Base-by-base conservation (phyloP, 1,140 invertebrate species). In the Drosophila kanapiae region DNA sequence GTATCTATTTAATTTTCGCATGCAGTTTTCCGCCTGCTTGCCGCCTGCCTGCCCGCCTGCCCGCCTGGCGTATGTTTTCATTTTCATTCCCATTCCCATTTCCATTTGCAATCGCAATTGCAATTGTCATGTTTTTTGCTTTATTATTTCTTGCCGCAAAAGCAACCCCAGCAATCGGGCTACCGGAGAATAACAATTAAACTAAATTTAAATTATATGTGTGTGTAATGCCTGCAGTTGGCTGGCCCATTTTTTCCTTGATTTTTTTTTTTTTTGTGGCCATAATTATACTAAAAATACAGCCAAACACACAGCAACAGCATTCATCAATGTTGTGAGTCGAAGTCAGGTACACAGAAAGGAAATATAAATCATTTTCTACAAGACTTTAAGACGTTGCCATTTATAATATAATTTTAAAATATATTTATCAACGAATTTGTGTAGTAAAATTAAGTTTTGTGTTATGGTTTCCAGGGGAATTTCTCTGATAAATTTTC, bases 181-280 rank as follows among this genome's bases (percentile, higher is more conserved):
- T 72, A 72, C 83, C 83, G 87, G 88, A 91, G 87, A 91, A 91
- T 79, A 91, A 91, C 87, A 91, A 91, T 91, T 91, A 91, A 91
- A 91, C 87, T 91, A 91, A 91, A 91, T 91, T 91, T 84, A 91
- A 91, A 91, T 91, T 91, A 91, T 91, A 91, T 87, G 80, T 87
- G 79, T 90, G 82, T 90, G 80, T 84, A 91, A 86, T 90, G 68
- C 78, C 59, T 76, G 64, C 75, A 72, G 72, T 70, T 71, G 68
- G 61, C 54, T 83, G 43, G 43, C 57, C 62, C 49, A 67, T 68
- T 78, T 78, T 62, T 68, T 59, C n/a, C 43, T 57, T 63, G 29
- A 54, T 35, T 14, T 7, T 5, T 53, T 35, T 49, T 53, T 16
- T 53, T 35, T 53, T 42, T 16, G 78, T 42, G 38, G 80, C 53